These are phyloP conservation scores for Coptotermes formosanus DNA, from an alignment of 1,140 invertebrate species.

Conservation along the genomic window DNA sequence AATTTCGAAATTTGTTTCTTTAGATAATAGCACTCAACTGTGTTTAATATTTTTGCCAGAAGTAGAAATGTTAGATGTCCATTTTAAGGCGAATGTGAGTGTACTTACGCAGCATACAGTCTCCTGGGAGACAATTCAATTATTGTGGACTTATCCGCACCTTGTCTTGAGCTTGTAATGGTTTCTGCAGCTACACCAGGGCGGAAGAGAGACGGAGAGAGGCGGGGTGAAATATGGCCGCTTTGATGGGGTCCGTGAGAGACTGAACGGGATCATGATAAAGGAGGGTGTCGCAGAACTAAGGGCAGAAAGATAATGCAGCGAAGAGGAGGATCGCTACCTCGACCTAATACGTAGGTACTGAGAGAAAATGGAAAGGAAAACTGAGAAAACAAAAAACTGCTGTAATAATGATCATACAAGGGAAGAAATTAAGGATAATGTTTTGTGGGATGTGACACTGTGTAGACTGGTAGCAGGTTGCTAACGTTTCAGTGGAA, in stretches of 20 bases:
- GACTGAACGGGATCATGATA: background rate
- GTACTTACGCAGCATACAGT: background rate
- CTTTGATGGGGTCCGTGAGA: background rate
- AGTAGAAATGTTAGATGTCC: background rate
- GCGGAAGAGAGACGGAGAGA: background rate
- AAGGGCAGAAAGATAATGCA: background rate
- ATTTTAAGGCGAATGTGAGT: background rate
- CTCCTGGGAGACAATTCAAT: conserved; percentile 33
- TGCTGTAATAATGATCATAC: background rate
- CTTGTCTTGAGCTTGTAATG: conserved; percentile 34
- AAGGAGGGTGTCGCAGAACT: background rate
- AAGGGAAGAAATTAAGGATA: background rate
- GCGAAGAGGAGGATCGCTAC: background rate
- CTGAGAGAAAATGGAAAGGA: background rate
- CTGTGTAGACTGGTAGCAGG: too few relatives aligned
- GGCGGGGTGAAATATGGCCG: conserved; percentile 11
- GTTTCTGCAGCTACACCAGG: background rate
- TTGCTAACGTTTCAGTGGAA: too few relatives aligned
- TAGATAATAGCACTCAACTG: too few relatives aligned
- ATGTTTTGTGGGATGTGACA: too few relatives aligned
- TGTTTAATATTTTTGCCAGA: background rate
- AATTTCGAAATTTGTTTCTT: too few relatives aligned
- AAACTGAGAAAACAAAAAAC: background rate
- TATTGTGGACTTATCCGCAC: conserved; percentile 36
- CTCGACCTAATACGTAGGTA: too few relatives aligned